Percentiles rank a stretch among this genome's conserved stretches.
Conservation (phyloP, 1,140 invertebrate genomes). For the Thalassaphorura encarpata region DNA sequence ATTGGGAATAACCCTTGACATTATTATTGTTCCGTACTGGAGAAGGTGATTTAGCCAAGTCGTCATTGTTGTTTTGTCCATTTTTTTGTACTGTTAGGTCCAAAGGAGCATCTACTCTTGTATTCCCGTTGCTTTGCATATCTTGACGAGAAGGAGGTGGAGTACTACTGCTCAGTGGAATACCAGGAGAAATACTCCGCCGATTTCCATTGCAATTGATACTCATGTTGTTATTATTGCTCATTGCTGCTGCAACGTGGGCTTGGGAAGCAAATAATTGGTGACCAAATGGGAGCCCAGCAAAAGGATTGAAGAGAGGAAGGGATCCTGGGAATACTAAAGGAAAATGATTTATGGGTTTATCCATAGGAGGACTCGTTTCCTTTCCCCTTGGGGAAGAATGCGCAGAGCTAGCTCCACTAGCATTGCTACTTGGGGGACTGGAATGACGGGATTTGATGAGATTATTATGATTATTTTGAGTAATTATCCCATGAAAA, state of each 20-base stretch:
- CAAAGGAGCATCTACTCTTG: constrained; percentile 21
- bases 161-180: background rate
- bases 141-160: background rate
- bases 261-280: too few relatives aligned
- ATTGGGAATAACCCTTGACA: too few relatives aligned
- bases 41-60: too few relatives aligned
- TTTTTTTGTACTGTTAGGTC: constrained; percentile 31
- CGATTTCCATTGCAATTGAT: constrained; percentile 5
- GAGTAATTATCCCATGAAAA: too few relatives aligned
- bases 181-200: background rate
- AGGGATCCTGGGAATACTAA: constrained; percentile 11
- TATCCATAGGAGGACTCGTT: too few relatives aligned
- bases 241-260: too few relatives aligned
- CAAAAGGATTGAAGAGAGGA: constrained; percentile 30
- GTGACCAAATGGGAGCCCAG: constrained; percentile 20
- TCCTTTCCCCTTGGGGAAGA: too few relatives aligned
- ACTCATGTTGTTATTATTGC: too few relatives aligned
- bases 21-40: too few relatives aligned
- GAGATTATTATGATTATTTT: too few relatives aligned
- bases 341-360: background rate
- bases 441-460: constrained; percentile 20
- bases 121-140: background rate
- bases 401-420: too few relatives aligned
- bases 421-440: constrained; percentile 14
- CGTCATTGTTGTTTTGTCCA: too few relatives aligned